Evolutionary conservation across 1,140 invertebrate species (phyloP), one percentile per base, ranked within the genome.

Genomic region (Dufourea novaeangliae): DNA sequence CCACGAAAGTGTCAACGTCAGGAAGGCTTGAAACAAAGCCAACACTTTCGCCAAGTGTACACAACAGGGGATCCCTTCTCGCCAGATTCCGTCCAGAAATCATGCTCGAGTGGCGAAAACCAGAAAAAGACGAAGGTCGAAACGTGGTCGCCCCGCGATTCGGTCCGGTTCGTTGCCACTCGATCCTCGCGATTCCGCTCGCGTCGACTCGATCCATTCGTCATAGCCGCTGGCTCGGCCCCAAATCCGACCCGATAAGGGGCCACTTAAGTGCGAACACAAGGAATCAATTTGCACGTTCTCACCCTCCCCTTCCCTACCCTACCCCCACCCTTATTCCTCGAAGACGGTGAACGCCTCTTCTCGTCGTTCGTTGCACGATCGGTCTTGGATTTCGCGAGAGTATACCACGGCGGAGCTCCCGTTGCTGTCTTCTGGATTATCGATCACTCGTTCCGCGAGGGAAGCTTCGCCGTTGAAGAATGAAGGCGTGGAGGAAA

Each of bases 221-320:
- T 86, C 75, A 78, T 84, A 78, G 67, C 52, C 20, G 39, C 56
- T 82, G 82, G 85, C 77, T 56, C 17, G 25, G 11, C 27, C 46
- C 79, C 84, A 86, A 87, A 79, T 86, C 77, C 79, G 22, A 52
- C 22, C n/a, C 82, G 80, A 86, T 86, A 86, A 86, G 78, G 62
- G 80, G 78, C 78, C 80, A 85, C 80, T 87, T 87, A 87, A 86
- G 80, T 77, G 77, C 73, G 77, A 83, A 84, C 82, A 86, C 81
- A 82, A 75, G 74, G 84, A 83, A 86, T 86, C 85, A 86, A 86
- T 86, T 86, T 86, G 84, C 83, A 80, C 80, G 44, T 77, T 63
- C 50, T 25, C 50, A 22, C n/a, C 59, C 11, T 20, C 78, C 63
- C 44, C 63, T 68, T 76, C 37, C 11, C 32, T 41, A 11, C 27